phyloP scores from a whole-genome alignment of 2,888 invertebrate genomes.

The Pollenia angustigena region DNA sequence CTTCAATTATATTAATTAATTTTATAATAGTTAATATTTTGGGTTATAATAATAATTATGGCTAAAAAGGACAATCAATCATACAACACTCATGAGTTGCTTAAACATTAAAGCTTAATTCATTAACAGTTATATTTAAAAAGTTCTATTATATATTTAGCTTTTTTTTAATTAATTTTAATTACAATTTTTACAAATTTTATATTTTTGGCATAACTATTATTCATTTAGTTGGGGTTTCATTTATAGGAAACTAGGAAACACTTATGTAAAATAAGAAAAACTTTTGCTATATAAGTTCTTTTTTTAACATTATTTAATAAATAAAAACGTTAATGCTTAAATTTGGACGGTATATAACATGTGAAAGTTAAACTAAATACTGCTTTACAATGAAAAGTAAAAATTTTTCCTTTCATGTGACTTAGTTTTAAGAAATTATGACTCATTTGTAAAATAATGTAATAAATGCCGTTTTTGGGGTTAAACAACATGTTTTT shows the following conservation, averaged over 20 bases:
- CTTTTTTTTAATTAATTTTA: not conserved
- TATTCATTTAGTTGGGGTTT: conserved; percentile 2
- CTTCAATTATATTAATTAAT: conserved; percentile 12
- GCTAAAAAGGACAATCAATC: conserved; percentile 51
- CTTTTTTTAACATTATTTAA: not conserved
- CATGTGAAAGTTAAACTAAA: conserved; percentile 28
- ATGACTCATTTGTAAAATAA: conserved; percentile 49
- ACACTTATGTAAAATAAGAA: conserved; percentile 10
- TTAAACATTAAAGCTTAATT: conserved; percentile 59
- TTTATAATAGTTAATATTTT: not conserved
- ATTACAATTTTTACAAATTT: conserved; percentile 41
- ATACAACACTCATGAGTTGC: conserved; percentile 69
- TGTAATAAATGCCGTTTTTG: not conserved
- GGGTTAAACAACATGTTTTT: conserved; percentile 18
- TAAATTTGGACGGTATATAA: conserved; percentile 52
- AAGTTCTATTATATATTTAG: not conserved
- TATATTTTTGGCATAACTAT: conserved; percentile 31
- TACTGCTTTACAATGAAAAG: not conserved
- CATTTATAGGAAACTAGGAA: not conserved
- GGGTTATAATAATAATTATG: conserved; percentile 10
- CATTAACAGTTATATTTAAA: conserved; percentile 36
- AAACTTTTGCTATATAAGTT: not conserved
- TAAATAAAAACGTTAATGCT: conserved; percentile 24
- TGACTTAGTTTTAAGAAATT: conserved; percentile 5
- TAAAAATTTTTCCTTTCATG: not conserved